Conservation (phyloP, 1,140 invertebrate genomes). For the Drosophila subpulchrella region DNA sequence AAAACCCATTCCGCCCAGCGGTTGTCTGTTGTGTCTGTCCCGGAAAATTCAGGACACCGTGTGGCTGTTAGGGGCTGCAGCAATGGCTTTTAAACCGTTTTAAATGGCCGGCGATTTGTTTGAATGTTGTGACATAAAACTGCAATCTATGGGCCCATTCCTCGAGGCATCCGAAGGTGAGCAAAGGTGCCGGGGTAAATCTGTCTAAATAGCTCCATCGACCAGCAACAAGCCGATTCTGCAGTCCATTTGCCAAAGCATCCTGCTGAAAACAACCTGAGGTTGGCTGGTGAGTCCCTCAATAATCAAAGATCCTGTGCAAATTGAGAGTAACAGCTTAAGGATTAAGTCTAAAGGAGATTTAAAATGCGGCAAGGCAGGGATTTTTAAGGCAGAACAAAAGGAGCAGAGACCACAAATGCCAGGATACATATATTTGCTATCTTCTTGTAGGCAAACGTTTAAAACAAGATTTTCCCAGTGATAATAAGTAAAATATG, state of each 20-base stretch:
- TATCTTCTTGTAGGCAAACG: background rate
- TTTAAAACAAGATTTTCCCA: background rate
- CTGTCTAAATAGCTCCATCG: slow-evolving; percentile 61
- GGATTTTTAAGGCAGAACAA: background rate
- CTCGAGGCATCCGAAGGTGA: slow-evolving; percentile 46
- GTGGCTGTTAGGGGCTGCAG: slow-evolving; percentile 39
- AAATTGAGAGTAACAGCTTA: slow-evolving; percentile 47
- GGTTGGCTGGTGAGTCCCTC: background rate
- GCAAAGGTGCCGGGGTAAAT: slow-evolving; percentile 17
- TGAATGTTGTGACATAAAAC: slow-evolving; percentile 77
- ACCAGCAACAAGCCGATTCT: slow-evolving; percentile 46
- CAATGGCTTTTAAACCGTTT: slow-evolving; percentile 65
- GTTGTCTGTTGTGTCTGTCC: slow-evolving; percentile 23
- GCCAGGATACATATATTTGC: background rate
- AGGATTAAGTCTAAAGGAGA: slow-evolving; percentile 33
- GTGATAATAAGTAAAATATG: background rate
- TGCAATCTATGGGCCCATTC: slow-evolving; percentile 76
- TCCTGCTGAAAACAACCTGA: slow-evolving; percentile 26
- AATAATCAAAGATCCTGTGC: slow-evolving; percentile 48
- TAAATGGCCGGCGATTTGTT: slow-evolving; percentile 75
- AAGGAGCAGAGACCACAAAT: background rate
- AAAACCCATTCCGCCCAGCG: slow-evolving; percentile 21
- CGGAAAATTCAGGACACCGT: slow-evolving; percentile 25
- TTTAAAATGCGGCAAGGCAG: background rate
- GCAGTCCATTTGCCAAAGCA: slow-evolving; percentile 40